Base-by-base conservation (phyloP, 2,888 invertebrate genomes). In the Machimus atricapillus region DNA sequence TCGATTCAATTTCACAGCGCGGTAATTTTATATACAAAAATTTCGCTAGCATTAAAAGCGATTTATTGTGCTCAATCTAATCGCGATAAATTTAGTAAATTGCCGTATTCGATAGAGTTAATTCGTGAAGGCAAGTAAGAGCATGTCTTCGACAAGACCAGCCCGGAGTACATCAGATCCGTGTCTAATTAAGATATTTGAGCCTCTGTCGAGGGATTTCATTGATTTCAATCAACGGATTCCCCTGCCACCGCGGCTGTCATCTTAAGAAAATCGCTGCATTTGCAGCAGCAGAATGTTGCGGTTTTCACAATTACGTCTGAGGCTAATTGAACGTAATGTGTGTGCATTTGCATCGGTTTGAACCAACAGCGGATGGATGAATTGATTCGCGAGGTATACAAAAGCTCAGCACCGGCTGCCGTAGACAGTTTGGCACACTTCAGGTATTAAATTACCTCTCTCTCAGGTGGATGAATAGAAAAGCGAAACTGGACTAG, bases 401-500 rank as follows among this genome's bases (percentile, higher is more conserved):
- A 43, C 76, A 56, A 77, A 66, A 27, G 66, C 23, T 6, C 52
- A 0, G 16, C 52, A 58, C 19, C 58, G 85, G 77, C 85, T 73
- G 87, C 79, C 73, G 77, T 85, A 86, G 87, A 87, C 86, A 82
- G 43, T 74, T 73, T 79, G 87, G 86, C 85, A 88, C 87, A 88
- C 86, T 87, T 88, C 83, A 34, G 74, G 87, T 83, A 76, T 88
- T 77, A 87, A 79, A 88, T 88, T 88, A 88, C 87, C 83, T 74
- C 31, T 56, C 56, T 56, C 66, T 31, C 43, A 86, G 46, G 86
- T 76, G 77, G 23, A 31, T 76, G 27, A 77, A 86, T 86, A 74
- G 86, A 86, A 73, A 81, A 37, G 81, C 19, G 81, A 81, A 81
- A 81, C 46, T 31, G 52, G 34, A 81, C n/a, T 81, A 19, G 34